Percentiles rank a stretch among this genome's conserved stretches.
phyloP scores from a whole-genome alignment of 2,113 vertebrate species.

The Corythoichthys intestinalis region DNA sequence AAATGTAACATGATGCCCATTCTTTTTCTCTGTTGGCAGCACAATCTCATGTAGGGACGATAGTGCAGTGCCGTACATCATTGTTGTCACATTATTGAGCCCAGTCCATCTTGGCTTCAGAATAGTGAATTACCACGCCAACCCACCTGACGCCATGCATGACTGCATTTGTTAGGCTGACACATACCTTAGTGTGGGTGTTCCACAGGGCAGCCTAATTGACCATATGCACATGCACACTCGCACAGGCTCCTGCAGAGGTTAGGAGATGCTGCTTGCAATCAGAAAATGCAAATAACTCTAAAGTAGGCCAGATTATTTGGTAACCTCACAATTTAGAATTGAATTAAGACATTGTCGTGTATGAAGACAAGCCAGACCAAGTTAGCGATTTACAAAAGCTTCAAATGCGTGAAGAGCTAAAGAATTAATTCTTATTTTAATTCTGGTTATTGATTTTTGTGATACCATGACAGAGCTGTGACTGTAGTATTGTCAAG shows the following conservation, averaged over 20 bases:
- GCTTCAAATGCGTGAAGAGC: not conserved
- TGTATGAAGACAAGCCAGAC: not conserved
- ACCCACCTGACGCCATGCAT: constrained; percentile 7
- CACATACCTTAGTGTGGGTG: constrained; percentile 41
- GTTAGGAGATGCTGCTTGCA: constrained; percentile 25
- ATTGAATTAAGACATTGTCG: not conserved
- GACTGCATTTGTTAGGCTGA: constrained; percentile 28
- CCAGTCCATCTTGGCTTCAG: constrained; percentile 26
- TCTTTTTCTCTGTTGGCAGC: constrained; percentile 15
- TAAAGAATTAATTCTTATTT: not conserved
- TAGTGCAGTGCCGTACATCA: constrained; percentile 10
- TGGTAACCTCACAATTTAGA: constrained; percentile 23
- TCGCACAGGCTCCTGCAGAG: constrained; percentile 37
- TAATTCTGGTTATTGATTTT: not conserved
- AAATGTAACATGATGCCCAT: constrained; percentile 8
- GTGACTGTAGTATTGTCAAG: too few relatives aligned
- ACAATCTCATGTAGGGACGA: constrained; percentile 17
- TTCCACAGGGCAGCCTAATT: constrained; percentile 42
- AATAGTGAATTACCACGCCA: constrained; percentile 21
- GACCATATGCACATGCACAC: constrained; percentile 21
- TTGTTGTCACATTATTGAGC: constrained; percentile 21
- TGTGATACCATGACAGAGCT: not conserved
- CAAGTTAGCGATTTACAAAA: not conserved
- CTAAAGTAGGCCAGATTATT: constrained; percentile 52
- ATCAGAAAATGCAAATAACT: constrained; percentile 9